These are phyloP conservation scores for Orthosia gracilis DNA, from an alignment of 2,888 invertebrate species.

Conservation along the genomic window DNA sequence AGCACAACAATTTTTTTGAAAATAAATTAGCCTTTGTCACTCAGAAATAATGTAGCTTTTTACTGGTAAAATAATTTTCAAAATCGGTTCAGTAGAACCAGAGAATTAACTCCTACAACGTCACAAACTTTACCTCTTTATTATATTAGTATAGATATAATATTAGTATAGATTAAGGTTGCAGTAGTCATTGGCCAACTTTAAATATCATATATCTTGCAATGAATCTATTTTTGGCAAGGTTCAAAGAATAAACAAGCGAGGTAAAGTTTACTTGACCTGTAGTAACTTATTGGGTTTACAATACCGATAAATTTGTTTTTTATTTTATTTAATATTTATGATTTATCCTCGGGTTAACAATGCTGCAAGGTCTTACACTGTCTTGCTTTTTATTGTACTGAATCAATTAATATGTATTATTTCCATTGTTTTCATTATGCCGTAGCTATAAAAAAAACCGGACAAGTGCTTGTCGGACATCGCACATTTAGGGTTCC, in stretches of 20 bases:
- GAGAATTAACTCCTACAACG: no score
- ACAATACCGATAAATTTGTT: slow-evolving; percentile 1
- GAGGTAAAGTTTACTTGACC: slow-evolving; percentile 3
- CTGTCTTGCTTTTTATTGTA: not conserved
- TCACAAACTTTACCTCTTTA: no score
- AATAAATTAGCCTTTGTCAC: no score
- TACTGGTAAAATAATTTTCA: no score
- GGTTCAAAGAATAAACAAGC: slow-evolving; percentile 10
- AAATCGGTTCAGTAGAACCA: no score
- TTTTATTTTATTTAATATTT: not conserved
- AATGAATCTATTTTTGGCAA: slow-evolving; percentile 6
- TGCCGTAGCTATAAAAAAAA: not conserved
- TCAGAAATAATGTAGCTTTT: no score
- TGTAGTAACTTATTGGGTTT: slow-evolving; percentile 6
- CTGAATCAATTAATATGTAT: slow-evolving; percentile 3
- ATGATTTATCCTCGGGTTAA: slow-evolving; percentile 3
- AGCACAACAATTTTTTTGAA: no score
- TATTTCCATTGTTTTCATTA: slow-evolving; percentile 7
- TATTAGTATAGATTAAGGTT: no score
- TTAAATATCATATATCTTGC: not conserved
- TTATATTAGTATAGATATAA: no score
- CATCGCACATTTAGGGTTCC: no score
- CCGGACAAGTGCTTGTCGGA: no score
- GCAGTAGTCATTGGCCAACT: not conserved
- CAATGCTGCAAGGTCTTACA: not conserved